phyloP scores from a whole-genome alignment of 2,888 invertebrate species.

The Steinernema carpocapsae region DNA sequence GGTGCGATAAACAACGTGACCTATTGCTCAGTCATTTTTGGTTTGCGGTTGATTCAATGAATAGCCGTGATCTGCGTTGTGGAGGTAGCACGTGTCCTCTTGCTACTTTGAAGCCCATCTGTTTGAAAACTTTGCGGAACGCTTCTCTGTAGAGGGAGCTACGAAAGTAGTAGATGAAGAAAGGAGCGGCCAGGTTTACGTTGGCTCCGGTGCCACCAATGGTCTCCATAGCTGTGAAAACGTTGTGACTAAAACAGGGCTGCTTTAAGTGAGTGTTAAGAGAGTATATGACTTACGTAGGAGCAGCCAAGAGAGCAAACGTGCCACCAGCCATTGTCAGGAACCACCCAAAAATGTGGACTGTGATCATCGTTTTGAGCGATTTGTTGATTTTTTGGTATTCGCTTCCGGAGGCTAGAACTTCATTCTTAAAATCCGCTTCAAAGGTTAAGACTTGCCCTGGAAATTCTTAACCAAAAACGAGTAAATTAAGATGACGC shows the following conservation, averaged over 20 bases:
- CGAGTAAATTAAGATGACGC: background rate
- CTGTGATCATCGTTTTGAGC: background rate
- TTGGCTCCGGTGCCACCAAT: background rate
- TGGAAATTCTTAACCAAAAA: background rate
- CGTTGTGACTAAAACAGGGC: background rate
- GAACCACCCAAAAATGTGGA: conserved; percentile 13
- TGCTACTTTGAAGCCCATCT: too few relatives aligned
- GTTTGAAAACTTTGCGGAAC: background rate
- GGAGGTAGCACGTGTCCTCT: too few relatives aligned
- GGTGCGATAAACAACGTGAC: too few relatives aligned
- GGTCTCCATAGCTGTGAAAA: background rate
- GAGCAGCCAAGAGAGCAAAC: background rate
- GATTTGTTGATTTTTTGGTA: conserved; percentile 21
- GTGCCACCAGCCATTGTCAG: background rate
- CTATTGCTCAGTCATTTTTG: too few relatives aligned
- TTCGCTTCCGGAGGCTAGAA: conserved; percentile 9
- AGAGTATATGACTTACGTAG: background rate
- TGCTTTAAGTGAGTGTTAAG: background rate
- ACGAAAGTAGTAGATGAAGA: conserved; percentile 32
- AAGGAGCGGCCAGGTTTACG: background rate
- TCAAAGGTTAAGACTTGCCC: too few relatives aligned
- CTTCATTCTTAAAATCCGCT: too few relatives aligned
- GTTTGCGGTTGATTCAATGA: too few relatives aligned
- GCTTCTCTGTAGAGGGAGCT: conserved; percentile 8
- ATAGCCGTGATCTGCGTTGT: too few relatives aligned